Base-by-base conservation (phyloP, 2,888 invertebrate species). In the Syritta pipiens region DNA sequence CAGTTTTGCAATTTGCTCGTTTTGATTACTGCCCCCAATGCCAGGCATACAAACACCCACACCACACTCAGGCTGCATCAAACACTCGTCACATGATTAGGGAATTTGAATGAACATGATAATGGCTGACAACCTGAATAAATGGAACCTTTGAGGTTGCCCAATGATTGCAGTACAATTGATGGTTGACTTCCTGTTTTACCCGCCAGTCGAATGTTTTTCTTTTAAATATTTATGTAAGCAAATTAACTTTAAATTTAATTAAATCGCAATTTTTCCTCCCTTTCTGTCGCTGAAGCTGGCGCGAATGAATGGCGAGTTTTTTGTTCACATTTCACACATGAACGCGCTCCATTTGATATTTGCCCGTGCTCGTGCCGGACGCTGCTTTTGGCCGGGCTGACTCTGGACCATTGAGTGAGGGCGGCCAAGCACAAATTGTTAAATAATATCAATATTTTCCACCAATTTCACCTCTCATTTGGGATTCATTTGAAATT, bases 401-500 rank as follows among this genome's bases (percentile, higher is more conserved):
- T n/a, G n/a, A n/a, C n/a, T 17, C 42, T 10, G 28, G 14, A 49
- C 32, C 14, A 40, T n/a, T n/a, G 40, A 65, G 59, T 35, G 65
- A 71, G 72, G 32, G 77, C 60, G 65, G 2, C 71, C 77, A 72
- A 65, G 77, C 77, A 65, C 53, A 48, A 65, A 65, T 26, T 71
- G 71, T 71, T 71, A 30, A 76, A 76, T 63, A 71, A 77, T 77
- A 77, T 72, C 60, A 67, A 77, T 77, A 72, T 67, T 77, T 65
- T 71, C 37, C 71, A 77, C 46, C 77, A 71, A 71, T 59, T 71
- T 65, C 14, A 65, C 51, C 28, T 57, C 65, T 71, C 71, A 77
- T 77, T 72, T 77, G 42, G 53, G 51, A 72, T 77, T 77, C 65
- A 77, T 77, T 72, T 60, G 65, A 60, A 48, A 20, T 55, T 60